Percentiles rank a stretch among this genome's conserved stretches.
phyloP scores from a whole-genome alignment of 2,888 invertebrate genomes.

The Latrodectus hesperus region DNA sequence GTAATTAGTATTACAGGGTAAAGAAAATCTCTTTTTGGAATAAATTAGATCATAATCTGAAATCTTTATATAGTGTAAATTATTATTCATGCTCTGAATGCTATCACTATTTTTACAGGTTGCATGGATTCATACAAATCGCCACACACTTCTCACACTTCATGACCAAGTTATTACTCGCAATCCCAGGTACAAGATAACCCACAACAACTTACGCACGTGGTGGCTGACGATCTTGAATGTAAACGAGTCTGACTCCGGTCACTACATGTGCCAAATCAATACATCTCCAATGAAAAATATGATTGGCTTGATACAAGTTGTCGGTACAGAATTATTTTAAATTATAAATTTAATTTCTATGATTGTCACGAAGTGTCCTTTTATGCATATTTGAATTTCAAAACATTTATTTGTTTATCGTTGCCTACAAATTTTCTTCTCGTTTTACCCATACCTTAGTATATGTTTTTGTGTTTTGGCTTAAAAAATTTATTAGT shows the following conservation, averaged over 20 bases:
- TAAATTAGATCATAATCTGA: not conserved
- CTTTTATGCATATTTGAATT: too few species aligned
- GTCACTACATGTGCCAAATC: constrained; percentile 90
- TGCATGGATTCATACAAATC: constrained; percentile 97
- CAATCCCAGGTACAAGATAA: constrained; percentile 69
- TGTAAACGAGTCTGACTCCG: constrained; percentile 88
- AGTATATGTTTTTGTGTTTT: too few species aligned
- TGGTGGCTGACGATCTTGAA: constrained; percentile 85
- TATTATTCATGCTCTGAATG: not conserved
- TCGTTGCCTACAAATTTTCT: too few species aligned
- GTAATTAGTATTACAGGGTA: too few species aligned
- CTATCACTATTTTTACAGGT: constrained; percentile 79
- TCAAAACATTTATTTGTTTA: too few species aligned
- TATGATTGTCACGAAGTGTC: not conserved
- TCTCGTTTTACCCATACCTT: too few species aligned
- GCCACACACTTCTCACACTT: constrained; percentile 83
- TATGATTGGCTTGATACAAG: constrained; percentile 93
- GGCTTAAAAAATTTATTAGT: too few species aligned
- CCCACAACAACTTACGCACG: constrained; percentile 79
- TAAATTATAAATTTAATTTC: not conserved
- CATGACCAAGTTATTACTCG: constrained; percentile 70
- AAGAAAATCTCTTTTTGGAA: too few species aligned
- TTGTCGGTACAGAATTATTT: constrained; percentile 84
- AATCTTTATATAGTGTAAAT: not conserved
- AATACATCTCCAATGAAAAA: constrained; percentile 96